Evolutionary conservation across 2,888 invertebrate genomes (phyloP).

Genomic region (Smittia aterrima): DNA sequence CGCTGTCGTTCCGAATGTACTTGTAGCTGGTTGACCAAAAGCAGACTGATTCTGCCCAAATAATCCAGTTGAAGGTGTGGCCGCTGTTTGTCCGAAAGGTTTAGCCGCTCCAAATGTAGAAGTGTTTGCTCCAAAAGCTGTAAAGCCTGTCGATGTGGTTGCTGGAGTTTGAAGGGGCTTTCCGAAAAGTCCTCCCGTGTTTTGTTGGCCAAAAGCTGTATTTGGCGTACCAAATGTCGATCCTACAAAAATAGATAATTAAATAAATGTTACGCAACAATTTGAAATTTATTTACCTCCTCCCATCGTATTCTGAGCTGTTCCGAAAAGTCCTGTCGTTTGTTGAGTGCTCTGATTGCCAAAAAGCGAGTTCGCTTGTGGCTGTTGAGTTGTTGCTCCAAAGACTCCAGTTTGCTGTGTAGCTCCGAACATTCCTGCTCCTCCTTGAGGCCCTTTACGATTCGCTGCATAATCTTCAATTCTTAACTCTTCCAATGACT

Average conservation of each 20-base stretch:
- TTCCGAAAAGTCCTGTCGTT: constrained; percentile 50
- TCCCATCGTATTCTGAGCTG: constrained; percentile 52
- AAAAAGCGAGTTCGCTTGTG: constrained; percentile 56
- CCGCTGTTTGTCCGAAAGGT: constrained; percentile 49
- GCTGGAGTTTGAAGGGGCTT: constrained; percentile 58
- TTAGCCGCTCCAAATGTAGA: constrained; percentile 53
- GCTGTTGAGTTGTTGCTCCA: constrained; percentile 52
- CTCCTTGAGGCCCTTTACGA: constrained; percentile 70
- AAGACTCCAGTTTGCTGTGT: constrained; percentile 52
- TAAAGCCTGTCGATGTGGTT: constrained; percentile 50
- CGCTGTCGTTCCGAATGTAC: constrained; percentile 31
- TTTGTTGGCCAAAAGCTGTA: constrained; percentile 57
- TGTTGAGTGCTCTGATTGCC: constrained; percentile 58
- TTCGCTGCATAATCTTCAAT: constrained; percentile 90
- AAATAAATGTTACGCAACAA: constrained; percentile 44
- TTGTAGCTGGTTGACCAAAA: constrained; percentile 57
- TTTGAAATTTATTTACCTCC: neutral
- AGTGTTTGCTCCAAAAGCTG: constrained; percentile 54
- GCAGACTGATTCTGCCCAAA: constrained; percentile 50
- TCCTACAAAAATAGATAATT: neutral
- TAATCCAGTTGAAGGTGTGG: constrained; percentile 48
- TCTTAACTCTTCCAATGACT: constrained; percentile 91
- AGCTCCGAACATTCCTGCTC: constrained; percentile 57
- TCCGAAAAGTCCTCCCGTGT: constrained; percentile 62
- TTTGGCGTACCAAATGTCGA: neutral